These are phyloP conservation scores for Tetramorium parvispinum DNA, from an alignment of 1,140 invertebrate genomes.

Conservation along the genomic window DNA sequence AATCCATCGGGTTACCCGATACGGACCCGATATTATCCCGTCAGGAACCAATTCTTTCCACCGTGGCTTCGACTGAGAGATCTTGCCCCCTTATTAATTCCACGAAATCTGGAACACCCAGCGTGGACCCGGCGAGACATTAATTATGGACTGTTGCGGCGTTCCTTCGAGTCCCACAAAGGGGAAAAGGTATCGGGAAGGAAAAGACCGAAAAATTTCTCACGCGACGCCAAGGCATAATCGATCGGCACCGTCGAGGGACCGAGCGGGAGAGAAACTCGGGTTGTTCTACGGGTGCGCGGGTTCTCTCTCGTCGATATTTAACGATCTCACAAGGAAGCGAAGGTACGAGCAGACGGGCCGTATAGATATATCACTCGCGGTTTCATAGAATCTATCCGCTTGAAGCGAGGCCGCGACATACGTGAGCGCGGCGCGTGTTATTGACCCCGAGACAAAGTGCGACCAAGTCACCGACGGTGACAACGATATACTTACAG, in stretches of 20 bases:
- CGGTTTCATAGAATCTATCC: constrained; percentile 11
- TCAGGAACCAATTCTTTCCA: constrained; percentile 43
- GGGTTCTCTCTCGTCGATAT: constrained; percentile 48
- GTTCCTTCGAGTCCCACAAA: constrained; percentile 12
- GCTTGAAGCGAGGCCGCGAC: constrained; percentile 5
- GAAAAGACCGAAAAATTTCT: constrained; percentile 37
- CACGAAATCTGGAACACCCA: constrained; percentile 28
- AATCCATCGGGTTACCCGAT: constrained; percentile 12
- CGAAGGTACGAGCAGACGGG: background rate
- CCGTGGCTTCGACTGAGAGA: background rate
- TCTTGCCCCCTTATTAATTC: constrained; percentile 41
- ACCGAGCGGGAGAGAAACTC: constrained; percentile 27
- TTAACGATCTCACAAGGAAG: constrained; percentile 39
- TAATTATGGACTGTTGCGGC: constrained; percentile 44
- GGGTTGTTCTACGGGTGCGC: background rate
- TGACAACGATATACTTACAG: constrained; percentile 52
- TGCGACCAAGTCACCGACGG: constrained; percentile 59
- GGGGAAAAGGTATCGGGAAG: constrained; percentile 6
- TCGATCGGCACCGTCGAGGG: constrained; percentile 14
- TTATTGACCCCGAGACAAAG: constrained; percentile 76
- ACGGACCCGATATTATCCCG: constrained; percentile 28
- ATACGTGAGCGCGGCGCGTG: constrained; percentile 33
- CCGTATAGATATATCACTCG: background rate
- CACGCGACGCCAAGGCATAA: constrained; percentile 15
- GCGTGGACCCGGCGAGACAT: constrained; percentile 3